Conservation (phyloP, 2,888 invertebrate species). For the Priapulus caudatus region DNA sequence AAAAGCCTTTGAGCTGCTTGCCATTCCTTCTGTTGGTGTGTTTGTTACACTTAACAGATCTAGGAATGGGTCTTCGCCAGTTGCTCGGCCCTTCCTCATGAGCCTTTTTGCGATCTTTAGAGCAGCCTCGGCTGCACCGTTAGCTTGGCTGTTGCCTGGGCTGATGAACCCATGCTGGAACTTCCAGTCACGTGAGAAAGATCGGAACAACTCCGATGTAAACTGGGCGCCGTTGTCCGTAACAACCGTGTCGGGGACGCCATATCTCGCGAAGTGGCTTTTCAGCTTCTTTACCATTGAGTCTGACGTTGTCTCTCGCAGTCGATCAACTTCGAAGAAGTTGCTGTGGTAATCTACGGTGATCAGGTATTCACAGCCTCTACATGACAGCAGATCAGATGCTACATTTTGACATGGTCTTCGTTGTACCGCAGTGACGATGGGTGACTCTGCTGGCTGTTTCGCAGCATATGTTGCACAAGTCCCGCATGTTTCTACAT, state of each 20-base stretch:
- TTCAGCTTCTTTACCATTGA: neutral
- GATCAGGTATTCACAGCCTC: neutral
- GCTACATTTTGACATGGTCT: neutral
- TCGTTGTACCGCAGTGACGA: too few relatives aligned
- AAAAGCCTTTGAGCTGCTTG: too few relatives aligned
- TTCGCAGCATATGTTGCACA: too few relatives aligned
- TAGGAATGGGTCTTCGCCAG: too few relatives aligned
- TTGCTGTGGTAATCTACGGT: neutral
- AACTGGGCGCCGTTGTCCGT: neutral
- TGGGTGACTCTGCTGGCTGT: too few relatives aligned
- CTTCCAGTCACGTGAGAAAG: too few relatives aligned
- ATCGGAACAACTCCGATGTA: too few relatives aligned
- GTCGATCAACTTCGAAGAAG: neutral
- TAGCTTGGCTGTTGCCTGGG: too few relatives aligned
- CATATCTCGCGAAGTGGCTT: neutral
- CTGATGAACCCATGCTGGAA: too few relatives aligned
- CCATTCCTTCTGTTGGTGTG: too few relatives aligned
- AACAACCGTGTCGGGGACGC: neutral
- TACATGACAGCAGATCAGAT: neutral
- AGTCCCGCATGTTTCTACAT: too few relatives aligned
- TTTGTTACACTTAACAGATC: slow-evolving; percentile 8
- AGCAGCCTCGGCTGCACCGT: too few relatives aligned
- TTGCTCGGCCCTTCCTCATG: neutral
- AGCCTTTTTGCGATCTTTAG: slow-evolving; percentile 2
- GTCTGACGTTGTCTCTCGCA: neutral